Conservation (phyloP, 2,888 invertebrate genomes). For the Acronicta alni region DNA sequence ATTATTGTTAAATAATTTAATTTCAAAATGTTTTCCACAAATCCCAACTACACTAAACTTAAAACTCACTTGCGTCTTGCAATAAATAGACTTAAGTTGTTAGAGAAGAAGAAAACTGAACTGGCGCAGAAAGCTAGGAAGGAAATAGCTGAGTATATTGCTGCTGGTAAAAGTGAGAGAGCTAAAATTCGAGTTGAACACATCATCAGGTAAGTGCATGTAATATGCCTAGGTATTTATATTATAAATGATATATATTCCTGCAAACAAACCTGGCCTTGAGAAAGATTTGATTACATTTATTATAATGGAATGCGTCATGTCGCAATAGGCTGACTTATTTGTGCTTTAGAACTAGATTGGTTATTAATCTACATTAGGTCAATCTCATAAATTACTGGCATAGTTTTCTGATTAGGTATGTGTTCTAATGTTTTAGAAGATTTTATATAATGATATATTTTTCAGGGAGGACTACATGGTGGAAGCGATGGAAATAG, state of each 20-base stretch:
- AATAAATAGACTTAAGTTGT: conserved; percentile 97
- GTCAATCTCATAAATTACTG: too few relatives aligned
- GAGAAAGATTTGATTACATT: conserved; percentile 22
- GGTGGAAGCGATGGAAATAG: conserved; percentile 99
- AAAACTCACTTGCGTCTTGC: conserved; percentile 98
- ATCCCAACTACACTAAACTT: conserved; percentile 97
- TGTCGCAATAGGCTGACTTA: conserved; percentile 22
- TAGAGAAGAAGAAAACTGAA: conserved; percentile 99
- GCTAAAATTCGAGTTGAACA: conserved; percentile 99
- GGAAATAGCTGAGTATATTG: conserved; percentile 99
- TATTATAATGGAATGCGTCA: conserved; percentile 47
- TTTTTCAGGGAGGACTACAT: conserved; percentile 97
- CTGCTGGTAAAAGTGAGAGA: conserved; percentile 94
- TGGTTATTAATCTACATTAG: background rate
- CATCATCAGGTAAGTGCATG: conserved; percentile 94
- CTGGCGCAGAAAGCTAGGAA: conserved; percentile 98
- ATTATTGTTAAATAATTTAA: conserved; percentile 34
- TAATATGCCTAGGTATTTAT: background rate
- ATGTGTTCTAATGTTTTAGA: background rate
- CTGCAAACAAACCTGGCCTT: conserved; percentile 36
- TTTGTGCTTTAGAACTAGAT: background rate
- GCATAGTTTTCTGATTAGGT: background rate
- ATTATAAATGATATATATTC: background rate
- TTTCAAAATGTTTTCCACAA: conserved; percentile 95
- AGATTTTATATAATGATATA: background rate